Evolutionary conservation across 2,113 vertebrate species (phyloP), one percentile per base, ranked within the genome.

Genomic region (Zapus hudsonius): DNA sequence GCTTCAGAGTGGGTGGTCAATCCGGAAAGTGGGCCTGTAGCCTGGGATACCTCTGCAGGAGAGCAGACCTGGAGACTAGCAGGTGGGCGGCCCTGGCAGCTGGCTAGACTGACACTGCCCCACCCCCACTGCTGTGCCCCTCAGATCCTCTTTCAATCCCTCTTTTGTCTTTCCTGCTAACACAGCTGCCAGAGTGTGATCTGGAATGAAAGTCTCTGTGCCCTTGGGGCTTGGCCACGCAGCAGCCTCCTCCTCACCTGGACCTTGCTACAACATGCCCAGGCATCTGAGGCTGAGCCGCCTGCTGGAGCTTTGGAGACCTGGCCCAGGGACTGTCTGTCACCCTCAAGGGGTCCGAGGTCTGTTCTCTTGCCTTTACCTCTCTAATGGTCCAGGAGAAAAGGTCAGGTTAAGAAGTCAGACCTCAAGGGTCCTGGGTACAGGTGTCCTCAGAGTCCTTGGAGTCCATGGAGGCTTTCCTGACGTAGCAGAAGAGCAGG

Each of bases 161-260:
- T 73, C 75, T 69, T 93, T 95, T 96, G 93, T 96, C 67, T 83
- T 31, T 66, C 16, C 59, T 87, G 57, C 74, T 95, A 93, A 92
- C 74, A 82, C 84, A 55, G 73, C 44, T 3, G 42, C 59, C 29
- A 47, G 79, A 76, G 63, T 31, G 61, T 52, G 16, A n/a, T 80
- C 40, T 75, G 95, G 61, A 90, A 52, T 83, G 63, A 47, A 55
- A 36, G 85, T 57, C 95, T 95, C 84, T 0, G 40, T 13, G 76
- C 87, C 95, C 86, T 36, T 3, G 4, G 95, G 95, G 89, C 89
- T 87, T 93, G 96, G 92, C 94, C 72, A 1, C 0, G 76, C 85
- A 52, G 42, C 16, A 4, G n/a, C 72, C 80, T 44, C 82, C 89
- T 76, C 69, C 84, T 57, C 7, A 4, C 52, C 59, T n/a, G 93